A percentile compares a stretch with the other conserved stretches of the same genome.
Conservation (phyloP, 2,797 vertebrate genomes). For the Alectoris magna region DNA sequence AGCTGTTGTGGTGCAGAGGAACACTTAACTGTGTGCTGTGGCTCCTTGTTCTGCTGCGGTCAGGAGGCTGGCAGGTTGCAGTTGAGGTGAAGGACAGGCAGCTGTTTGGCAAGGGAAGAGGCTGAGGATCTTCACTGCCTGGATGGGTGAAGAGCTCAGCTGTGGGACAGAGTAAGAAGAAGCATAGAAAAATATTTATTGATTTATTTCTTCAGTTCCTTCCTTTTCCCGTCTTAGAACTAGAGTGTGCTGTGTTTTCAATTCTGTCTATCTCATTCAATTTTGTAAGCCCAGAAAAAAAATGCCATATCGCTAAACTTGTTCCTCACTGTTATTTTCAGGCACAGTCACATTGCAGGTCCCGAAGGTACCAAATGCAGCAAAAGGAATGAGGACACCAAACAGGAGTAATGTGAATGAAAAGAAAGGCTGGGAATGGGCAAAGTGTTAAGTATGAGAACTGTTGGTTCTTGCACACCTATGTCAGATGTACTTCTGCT, state of each 20-base stretch:
- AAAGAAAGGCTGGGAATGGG: background rate
- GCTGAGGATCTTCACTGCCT: background rate
- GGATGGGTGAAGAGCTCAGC: background rate
- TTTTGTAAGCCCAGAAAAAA: background rate
- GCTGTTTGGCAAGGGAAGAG: background rate
- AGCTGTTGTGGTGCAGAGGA: background rate
- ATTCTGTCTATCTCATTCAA: accelerated
- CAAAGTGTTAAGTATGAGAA: background rate
- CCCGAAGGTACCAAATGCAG: background rate
- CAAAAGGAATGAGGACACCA: background rate
- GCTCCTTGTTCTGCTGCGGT: accelerated
- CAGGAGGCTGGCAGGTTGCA: background rate
- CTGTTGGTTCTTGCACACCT: background rate
- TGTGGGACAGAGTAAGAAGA: background rate
- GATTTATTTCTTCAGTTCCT: background rate
- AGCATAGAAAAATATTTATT: background rate
- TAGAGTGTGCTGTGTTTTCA: background rate
- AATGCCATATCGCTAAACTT: background rate
- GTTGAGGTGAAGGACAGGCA: background rate
- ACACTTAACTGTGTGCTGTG: accelerated
- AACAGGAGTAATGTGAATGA: background rate
- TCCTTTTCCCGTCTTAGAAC: background rate
- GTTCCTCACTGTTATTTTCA: background rate
- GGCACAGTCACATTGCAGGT: background rate
- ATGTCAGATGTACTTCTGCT: background rate